phyloP scores from a whole-genome alignment of 2,113 vertebrate species.

The Tauraco erythrolophus region DNA sequence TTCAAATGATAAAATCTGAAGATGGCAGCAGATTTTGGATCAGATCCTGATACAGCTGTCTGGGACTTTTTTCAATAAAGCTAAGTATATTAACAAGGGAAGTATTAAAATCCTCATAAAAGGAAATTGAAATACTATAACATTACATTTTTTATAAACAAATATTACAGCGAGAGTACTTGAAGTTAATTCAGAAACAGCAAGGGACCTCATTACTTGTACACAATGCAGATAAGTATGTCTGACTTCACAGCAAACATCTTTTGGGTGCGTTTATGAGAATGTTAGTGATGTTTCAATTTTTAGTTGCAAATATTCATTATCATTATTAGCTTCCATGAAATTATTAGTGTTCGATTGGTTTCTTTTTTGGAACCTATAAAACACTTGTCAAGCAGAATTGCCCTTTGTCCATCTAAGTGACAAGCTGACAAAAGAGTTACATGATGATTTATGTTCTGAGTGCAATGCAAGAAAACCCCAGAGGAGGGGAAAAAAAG shows the following conservation, averaged over 20 bases:
- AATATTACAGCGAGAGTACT: background rate
- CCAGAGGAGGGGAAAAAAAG: background rate
- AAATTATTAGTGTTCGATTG: background rate
- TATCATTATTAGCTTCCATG: conserved; percentile 35
- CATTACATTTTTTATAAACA: conserved; percentile 54
- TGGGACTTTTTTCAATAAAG: conserved; percentile 25
- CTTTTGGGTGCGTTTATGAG: conserved; percentile 53
- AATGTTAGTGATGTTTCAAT: conserved; percentile 23
- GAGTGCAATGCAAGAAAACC: background rate
- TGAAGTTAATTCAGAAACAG: conserved; percentile 74
- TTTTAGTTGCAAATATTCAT: conserved; percentile 63
- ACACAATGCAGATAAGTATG: conserved; percentile 53
- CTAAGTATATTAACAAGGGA: conserved; percentile 61
- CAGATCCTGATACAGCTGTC: conserved; percentile 29
- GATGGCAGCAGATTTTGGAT: conserved; percentile 20
- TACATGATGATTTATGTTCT: background rate
- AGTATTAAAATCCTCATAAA: conserved; percentile 69
- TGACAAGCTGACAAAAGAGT: conserved; percentile 9
- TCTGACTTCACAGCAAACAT: conserved; percentile 53
- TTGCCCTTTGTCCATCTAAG: background rate
- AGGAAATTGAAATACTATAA: conserved; percentile 59
- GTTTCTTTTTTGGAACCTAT: background rate
- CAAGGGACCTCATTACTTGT: conserved; percentile 49
- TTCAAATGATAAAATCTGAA: conserved; percentile 25
- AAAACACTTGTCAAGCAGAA: conserved; percentile 30